Conservation (phyloP, 2,113 vertebrate genomes). For the Herpetotheres cachinnans region DNA sequence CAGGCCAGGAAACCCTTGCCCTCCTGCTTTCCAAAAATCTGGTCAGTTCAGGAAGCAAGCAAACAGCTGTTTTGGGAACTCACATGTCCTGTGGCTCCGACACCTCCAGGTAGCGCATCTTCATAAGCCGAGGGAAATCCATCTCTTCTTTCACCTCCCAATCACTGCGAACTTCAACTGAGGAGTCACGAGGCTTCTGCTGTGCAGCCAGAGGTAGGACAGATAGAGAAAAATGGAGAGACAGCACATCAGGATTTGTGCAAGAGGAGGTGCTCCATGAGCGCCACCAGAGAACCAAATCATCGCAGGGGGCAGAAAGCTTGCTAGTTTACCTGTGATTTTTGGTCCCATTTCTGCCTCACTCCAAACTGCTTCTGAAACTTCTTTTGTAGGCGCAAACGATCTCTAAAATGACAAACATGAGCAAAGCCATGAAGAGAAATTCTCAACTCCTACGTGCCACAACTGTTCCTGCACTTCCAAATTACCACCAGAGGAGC, state of each 20-base stretch:
- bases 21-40: background rate
- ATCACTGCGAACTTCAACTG: slow-evolving; percentile 95
- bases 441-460: background rate
- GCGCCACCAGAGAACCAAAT: background rate
- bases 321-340: slow-evolving; percentile 86
- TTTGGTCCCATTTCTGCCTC: slow-evolving; percentile 98
- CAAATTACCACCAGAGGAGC: background rate
- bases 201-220: background rate
- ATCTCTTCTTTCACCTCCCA: slow-evolving; percentile 99
- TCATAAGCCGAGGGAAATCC: slow-evolving; percentile 98
- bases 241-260: background rate
- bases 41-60: background rate
- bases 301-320: background rate
- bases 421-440: background rate
- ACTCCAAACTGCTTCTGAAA: slow-evolving; percentile 99
- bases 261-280: accelerated
- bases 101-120: slow-evolving; percentile 98
- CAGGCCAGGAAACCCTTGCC: background rate
- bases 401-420: slow-evolving; percentile 79
- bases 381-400: slow-evolving; percentile 96
- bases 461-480: background rate
- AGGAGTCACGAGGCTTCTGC: slow-evolving; percentile 95
- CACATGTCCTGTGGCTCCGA: slow-evolving; percentile 93
- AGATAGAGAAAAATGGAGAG: background rate
- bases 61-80: slow-evolving; percentile 33